Conservation (phyloP, 2,113 vertebrate genomes). For the Epinephelus fuscoguttatus region DNA sequence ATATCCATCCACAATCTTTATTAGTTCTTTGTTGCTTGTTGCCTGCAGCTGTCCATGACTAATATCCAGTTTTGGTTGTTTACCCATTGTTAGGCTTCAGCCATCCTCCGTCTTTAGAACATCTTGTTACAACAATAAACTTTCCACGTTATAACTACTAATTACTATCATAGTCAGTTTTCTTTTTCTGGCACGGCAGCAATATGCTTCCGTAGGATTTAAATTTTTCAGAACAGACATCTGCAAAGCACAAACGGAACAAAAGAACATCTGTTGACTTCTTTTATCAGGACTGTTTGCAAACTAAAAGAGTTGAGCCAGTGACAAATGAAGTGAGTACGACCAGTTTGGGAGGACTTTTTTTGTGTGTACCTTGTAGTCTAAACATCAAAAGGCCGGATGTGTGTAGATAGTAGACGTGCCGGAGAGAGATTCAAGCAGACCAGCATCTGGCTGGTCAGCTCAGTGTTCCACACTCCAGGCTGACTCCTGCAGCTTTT, state of each 20-base stretch:
- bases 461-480: constrained; percentile 40
- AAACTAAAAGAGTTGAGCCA: constrained; percentile 19
- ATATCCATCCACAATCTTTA: too few species aligned
- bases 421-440: constrained; percentile 38
- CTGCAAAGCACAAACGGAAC: constrained; percentile 38
- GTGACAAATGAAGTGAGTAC: constrained; percentile 28
- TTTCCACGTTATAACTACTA: too few species aligned
- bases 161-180: too few species aligned
- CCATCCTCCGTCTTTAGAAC: too few species aligned
- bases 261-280: constrained; percentile 41
- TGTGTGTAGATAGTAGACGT: constrained; percentile 28
- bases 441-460: constrained; percentile 40
- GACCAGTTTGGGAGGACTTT: constrained; percentile 2
- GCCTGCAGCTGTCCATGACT: too few species aligned
- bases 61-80: too few species aligned
- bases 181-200: too few species aligned
- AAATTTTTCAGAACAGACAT: constrained; percentile 26
- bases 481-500: constrained; percentile 41
- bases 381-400: constrained; percentile 41
- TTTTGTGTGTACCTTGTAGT: constrained; percentile 20
- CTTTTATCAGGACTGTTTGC: constrained; percentile 28
- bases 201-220: not conserved
- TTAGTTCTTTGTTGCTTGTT: too few species aligned
- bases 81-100: too few species aligned
- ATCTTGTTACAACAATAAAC: too few species aligned